Conservation (phyloP, 1,140 invertebrate species). For the Heliconius melpomene region DNA sequence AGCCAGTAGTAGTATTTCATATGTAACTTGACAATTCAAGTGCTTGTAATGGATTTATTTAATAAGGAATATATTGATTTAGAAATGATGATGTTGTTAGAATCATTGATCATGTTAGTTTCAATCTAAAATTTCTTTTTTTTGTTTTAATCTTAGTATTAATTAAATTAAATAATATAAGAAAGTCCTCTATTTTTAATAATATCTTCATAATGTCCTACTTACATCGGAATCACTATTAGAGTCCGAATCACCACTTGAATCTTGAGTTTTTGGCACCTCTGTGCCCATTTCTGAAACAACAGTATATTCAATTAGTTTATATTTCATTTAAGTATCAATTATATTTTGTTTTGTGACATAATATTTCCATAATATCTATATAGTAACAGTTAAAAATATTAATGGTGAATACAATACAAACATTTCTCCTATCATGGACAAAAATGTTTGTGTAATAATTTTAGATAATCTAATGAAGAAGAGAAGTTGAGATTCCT, state of each 20-base stretch:
- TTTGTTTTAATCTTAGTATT: too few species aligned
- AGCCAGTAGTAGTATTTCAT: too few species aligned
- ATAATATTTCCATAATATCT: neutral
- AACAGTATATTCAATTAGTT: constrained; percentile 19
- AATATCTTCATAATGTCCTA: constrained; percentile 21
- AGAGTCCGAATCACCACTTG: constrained; percentile 73
- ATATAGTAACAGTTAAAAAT: neutral
- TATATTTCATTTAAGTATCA: neutral
- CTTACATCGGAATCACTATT: constrained; percentile 73
- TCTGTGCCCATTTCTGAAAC: constrained; percentile 78
- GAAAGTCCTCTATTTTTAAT: neutral
- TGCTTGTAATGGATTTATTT: too few species aligned
- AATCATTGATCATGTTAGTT: too few species aligned
- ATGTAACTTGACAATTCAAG: too few species aligned
- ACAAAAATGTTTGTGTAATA: neutral
- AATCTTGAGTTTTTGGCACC: constrained; percentile 75
- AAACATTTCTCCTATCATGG: neutral
- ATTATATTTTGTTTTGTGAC: neutral
- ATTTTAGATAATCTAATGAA: neutral
- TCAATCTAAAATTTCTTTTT: too few species aligned
- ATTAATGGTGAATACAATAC: neutral
- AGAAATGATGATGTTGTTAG: too few species aligned
- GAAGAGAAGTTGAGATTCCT: neutral
- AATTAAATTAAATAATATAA: too few species aligned
- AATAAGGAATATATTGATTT: too few species aligned